These are phyloP conservation scores for Hybognathus amarus DNA, from an alignment of 2,797 vertebrate species.

Conservation along the genomic window DNA sequence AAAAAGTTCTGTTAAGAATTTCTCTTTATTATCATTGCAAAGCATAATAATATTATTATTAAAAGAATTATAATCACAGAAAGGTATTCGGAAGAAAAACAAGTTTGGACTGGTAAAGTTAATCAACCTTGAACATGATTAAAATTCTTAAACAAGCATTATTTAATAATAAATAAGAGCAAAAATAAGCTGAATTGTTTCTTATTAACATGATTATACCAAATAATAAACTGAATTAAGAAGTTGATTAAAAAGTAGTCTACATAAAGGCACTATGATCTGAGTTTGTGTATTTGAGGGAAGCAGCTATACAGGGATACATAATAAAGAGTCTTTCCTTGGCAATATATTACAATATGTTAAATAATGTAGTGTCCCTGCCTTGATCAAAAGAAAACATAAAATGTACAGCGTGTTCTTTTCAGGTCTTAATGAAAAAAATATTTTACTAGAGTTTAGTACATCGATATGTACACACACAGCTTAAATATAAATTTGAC, in stretches of 20 bases:
- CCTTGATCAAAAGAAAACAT: neutral
- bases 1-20: neutral
- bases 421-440: neutral
- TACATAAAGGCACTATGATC: conserved; percentile 44
- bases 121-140: neutral
- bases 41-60: neutral
- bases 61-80: neutral
- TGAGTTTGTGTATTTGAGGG: neutral
- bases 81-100: neutral
- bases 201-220: conserved; percentile 15
- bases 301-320: neutral
- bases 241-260: neutral
- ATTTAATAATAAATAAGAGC: neutral
- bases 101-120: neutral
- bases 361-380: conserved; percentile 9
- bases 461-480: conserved; percentile 2
- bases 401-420: conserved; percentile 6
- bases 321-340: neutral
- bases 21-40: neutral
- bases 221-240: conserved; percentile 55
- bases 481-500: conserved; percentile 58
- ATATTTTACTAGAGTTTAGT: neutral
- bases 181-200: neutral
- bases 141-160: neutral
- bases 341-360: neutral